Base-by-base conservation (phyloP, 2,888 invertebrate species). In the Oasisia sp. region DNA sequence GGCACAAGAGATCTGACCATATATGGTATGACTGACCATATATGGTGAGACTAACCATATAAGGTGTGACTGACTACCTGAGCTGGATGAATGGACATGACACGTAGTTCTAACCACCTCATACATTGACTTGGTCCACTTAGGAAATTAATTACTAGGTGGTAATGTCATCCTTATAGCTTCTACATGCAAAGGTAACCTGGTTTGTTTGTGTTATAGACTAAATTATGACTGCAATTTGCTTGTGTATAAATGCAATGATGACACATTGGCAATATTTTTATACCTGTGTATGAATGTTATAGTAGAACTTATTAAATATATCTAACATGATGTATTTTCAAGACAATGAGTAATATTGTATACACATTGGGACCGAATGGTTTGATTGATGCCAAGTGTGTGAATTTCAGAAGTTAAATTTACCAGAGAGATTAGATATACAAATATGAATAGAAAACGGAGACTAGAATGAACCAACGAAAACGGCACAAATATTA, bases 181-280 rank as follows among this genome's bases (percentile, higher is more conserved):
- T 74, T 74, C 74, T 74, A 27, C 74, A 74, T 74, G 27, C n/a
- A n/a, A 74, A 74, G 74, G 74, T 50, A 50, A 50, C 50, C 50
- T 50, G 50, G 50, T 50, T 50, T 50, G 50, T 74, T 74, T 74
- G 27, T 74, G 74, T 74, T 74, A n/a, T 74, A n/a, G 27, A 74
- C 74, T 74, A 74, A 74, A 74, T 74, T 74, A 74, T 74, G 74
- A 74, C 74, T 74, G 74, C 74, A 74, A 27, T 74, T 74, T 74
- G 74, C 74, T 74, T 74, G 27, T 74, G 74, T 74, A 74, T 74
- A 7, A 74, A 74, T 27, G 27, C 74, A 74, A 74, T 74, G 27
- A 74, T 74, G 74, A 74, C 74, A 74, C 74, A 74, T 74, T 74
- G 74, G 74, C 74, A 74, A 74, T 74, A 74, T 74, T 74, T 74